Base-by-base conservation (phyloP, 2,797 vertebrate genomes). In the Pipistrellus pipistrellus region DNA sequence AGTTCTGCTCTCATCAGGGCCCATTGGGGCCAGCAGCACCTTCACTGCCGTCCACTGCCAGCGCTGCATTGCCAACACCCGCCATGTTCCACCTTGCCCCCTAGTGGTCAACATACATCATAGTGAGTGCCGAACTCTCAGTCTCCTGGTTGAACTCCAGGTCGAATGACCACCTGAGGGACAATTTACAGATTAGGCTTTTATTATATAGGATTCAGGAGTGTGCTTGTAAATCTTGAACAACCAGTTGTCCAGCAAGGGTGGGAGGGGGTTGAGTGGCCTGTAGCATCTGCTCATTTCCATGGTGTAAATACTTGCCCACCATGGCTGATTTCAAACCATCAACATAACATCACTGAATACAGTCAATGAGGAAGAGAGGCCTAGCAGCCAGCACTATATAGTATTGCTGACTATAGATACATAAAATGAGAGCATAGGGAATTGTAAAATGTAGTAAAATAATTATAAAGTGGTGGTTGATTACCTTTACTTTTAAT, bases 401-500 rank as follows among this genome's bases (percentile, higher is more conserved):
- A 55, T 0, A 18, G 38, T 35, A 51, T 30, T 80, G 59, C 55
- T 21, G 18, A 85, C 20, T 69, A 53, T 7, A 85, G 71, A 53
- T 3, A 62, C 18, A 44, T 88, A 66, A 77, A 38, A 85, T 32
- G 32, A 81, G 32, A 82, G 17, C 57, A 72, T 1, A 30, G 21
- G 71, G 48, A 93, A 84, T n/a, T 44, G n/a, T n/a, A 86, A 95
- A 81, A 53, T 71, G 51, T 8, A 38, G 78, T 55, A 38, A 91
- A 82, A 82, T 78, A 92, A 94, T 85, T 94, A 85, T 62, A 21
- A 95, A 90, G 75, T 44, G 41, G 75, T n/a, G 23, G 6, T 77
- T 23, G 4, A 88, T 92, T 81, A 86, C 46, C 35, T 94, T 91
- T 81, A 89, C 59, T 95, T 93, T 95, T 93, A 57, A 68, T 64